Conservation (phyloP, 2,888 invertebrate species). For the Microplitis deprimator region DNA sequence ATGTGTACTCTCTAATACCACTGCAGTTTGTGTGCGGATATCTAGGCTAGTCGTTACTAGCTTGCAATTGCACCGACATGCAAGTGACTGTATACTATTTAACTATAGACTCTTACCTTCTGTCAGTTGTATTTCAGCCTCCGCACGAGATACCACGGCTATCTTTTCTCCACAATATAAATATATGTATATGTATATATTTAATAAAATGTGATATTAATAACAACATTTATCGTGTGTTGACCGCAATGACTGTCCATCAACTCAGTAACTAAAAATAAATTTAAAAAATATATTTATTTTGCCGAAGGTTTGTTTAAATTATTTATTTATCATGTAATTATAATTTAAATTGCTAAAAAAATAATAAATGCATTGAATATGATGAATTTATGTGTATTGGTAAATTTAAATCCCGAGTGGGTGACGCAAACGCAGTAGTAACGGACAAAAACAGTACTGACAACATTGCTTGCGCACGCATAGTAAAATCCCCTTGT, state of each 20-base stretch:
- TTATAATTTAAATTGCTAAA: neutral
- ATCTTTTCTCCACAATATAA: neutral
- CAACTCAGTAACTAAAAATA: neutral
- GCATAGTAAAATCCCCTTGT: neutral
- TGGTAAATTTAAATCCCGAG: neutral
- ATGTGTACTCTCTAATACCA: neutral
- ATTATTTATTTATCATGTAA: neutral
- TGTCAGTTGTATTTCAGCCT: conserved; percentile 40
- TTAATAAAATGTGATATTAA: neutral
- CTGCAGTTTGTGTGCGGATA: conserved; percentile 38
- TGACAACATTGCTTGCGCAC: neutral
- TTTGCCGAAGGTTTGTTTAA: neutral
- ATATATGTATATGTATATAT: neutral
- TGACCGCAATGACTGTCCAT: neutral
- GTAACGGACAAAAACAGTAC: neutral
- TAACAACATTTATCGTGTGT: neutral
- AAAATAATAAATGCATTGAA: neutral
- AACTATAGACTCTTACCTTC: conserved; percentile 36
- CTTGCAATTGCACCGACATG: conserved; percentile 8
- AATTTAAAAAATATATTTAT: neutral
- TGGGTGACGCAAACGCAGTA: conserved; percentile 6
- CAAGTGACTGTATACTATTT: conserved; percentile 1
- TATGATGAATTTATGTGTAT: neutral
- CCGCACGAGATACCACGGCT: conserved; percentile 18
- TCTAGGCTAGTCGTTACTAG: conserved; percentile 58